Evolutionary conservation across 92 coral and sea anemone genomes (phyloP).

Genomic region (Bergia sp.): DNA sequence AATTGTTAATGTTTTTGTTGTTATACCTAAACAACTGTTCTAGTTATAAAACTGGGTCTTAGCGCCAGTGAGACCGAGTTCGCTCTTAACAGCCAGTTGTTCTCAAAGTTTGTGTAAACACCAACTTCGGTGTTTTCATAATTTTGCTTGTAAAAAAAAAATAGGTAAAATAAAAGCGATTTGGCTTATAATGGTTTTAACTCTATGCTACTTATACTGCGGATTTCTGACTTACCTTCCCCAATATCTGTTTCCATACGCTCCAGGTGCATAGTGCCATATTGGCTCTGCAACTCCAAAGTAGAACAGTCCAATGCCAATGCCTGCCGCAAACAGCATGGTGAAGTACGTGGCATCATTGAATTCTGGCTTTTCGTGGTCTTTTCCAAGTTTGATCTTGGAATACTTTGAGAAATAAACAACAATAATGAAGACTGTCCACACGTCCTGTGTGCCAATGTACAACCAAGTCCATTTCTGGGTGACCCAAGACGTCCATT

Average conservation of each 20-base stretch:
- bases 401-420: conserved; percentile 59
- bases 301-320: conserved; percentile 59
- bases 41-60: not conserved
- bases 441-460: conserved; percentile 59
- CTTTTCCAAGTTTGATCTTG: conserved; percentile 63
- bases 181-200: not conserved
- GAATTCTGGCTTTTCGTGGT: conserved; percentile 61
- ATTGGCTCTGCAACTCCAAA: conserved; percentile 61
- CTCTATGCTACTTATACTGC: not conserved
- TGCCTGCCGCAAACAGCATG: conserved; percentile 63
- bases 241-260: conserved; percentile 52
- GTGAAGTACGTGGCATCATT: conserved; percentile 63
- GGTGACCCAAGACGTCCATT: conserved; percentile 59
- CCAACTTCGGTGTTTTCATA: not conserved
- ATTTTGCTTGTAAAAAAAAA: too few relatives aligned
- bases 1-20: too few relatives aligned
- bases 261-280: conserved; percentile 49
- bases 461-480: conserved; percentile 60
- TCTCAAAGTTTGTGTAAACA: not conserved
- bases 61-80: not conserved
- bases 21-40: too few relatives aligned
- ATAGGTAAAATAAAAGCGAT: not conserved
- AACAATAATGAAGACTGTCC: conserved; percentile 50
- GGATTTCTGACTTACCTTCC: conserved; percentile 45
- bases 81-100: not conserved